A percentile compares a stretch with the other conserved stretches of the same genome.
phyloP scores from a whole-genome alignment of 2,888 invertebrate species.

The Dicyrtoma fusca region DNA sequence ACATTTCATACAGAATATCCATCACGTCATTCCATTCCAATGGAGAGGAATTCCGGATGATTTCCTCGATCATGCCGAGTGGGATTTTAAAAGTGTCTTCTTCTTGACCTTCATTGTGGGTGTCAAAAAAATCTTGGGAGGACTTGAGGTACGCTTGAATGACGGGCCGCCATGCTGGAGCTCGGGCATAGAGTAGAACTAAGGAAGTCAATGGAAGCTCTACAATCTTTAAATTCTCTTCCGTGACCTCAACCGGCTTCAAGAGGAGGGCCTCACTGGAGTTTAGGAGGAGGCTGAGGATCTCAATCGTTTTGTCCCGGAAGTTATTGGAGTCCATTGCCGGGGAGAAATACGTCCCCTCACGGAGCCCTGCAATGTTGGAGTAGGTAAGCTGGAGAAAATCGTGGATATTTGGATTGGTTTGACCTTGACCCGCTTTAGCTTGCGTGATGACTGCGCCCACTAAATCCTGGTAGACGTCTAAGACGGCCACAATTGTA shows the following conservation, averaged over 20 bases:
- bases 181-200: conserved; percentile 30
- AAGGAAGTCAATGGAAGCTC: conserved; percentile 15
- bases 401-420: not conserved
- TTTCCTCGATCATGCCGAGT: not conserved
- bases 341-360: not conserved
- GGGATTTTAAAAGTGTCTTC: too few species aligned
- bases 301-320: conserved; percentile 11
- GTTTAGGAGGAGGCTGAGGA: not conserved
- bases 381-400: conserved; percentile 9
- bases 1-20: conserved; percentile 28
- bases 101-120: too few species aligned
- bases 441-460: not conserved
- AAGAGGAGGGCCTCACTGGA: not conserved
- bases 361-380: not conserved
- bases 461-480: conserved; percentile 11
- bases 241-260: not conserved
- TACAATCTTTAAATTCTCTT: not conserved
- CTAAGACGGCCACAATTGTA: not conserved
- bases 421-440: not conserved
- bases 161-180: not conserved
- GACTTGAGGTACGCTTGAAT: conserved; percentile 11
- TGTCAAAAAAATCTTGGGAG: too few species aligned
- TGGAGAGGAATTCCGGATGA: conserved; percentile 29
- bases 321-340: not conserved
- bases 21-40: conserved; percentile 36